Conservation (phyloP, 2,888 invertebrate genomes). For the Drosophila koepferae region DNA sequence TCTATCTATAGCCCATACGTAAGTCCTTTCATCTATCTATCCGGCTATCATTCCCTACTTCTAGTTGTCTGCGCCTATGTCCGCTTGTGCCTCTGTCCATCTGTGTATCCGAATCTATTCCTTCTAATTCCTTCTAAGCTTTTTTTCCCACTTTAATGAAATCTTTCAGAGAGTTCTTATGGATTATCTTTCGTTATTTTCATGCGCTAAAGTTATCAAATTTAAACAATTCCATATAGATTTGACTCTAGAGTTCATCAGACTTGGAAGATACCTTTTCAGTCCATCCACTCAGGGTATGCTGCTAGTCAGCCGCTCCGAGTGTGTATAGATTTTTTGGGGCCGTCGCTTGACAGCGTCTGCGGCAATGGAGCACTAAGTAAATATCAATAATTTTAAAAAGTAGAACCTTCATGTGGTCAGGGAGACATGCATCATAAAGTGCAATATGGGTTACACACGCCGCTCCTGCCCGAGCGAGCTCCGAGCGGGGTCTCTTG, state of each 20-base stretch:
- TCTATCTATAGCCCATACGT: not conserved
- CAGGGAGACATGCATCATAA: constrained; percentile 72
- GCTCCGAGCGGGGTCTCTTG: not conserved
- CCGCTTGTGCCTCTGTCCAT: too few relatives aligned
- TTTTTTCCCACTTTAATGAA: too few relatives aligned
- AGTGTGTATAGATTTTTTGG: not conserved
- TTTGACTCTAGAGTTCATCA: not conserved
- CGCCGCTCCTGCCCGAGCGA: not conserved
- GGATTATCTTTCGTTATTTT: too few relatives aligned
- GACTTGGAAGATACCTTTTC: not conserved
- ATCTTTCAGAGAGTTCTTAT: too few relatives aligned
- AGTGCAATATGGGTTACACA: constrained; percentile 64
- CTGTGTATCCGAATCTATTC: not conserved
- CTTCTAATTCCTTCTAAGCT: not conserved
- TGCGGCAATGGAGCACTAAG: constrained; percentile 65
- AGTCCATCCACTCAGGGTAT: not conserved
- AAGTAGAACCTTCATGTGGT: constrained; percentile 20
- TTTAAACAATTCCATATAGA: not conserved
- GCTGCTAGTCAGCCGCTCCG: not conserved
- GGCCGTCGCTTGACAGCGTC: constrained; percentile 40
- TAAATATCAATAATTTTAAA: constrained; percentile 70
- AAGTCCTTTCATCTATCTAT: not conserved
- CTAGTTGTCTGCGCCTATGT: too few relatives aligned
- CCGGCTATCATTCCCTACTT: too few relatives aligned
- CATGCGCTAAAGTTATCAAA: too few relatives aligned